Evolutionary conservation across 2,113 vertebrate genomes (phyloP).

Genomic region (Thoracochromis brauschi): DNA sequence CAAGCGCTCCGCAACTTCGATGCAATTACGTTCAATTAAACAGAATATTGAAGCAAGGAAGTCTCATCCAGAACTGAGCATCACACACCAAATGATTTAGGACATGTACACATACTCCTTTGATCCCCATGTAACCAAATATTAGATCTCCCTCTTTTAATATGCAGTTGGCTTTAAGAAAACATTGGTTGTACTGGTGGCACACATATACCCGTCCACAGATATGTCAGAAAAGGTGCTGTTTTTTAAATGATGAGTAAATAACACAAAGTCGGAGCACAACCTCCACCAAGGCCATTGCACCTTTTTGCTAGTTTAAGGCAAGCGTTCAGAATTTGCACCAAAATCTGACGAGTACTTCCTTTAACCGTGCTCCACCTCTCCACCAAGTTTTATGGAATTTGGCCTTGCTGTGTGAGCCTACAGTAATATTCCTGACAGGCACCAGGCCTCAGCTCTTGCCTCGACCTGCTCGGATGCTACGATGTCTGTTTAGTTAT

Average conservation of each 20-base stretch:
- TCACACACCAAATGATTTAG: neutral
- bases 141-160: neutral
- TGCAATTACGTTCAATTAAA: neutral
- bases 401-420: neutral
- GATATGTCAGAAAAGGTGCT: accelerated
- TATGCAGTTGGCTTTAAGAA: neutral
- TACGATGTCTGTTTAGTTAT: neutral
- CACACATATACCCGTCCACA: neutral
- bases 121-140: neutral
- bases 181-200: neutral
- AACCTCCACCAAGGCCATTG: neutral
- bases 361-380: neutral
- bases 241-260: neutral
- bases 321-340: neutral
- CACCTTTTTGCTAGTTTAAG: neutral
- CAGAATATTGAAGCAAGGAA: neutral
- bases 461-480: neutral
- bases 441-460: neutral
- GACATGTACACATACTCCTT: neutral
- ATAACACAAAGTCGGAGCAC: neutral
- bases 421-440: neutral
- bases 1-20: neutral
- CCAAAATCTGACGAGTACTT: neutral
- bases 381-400: neutral
- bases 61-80: neutral